Conservation (phyloP, 2,797 vertebrate species). For the Eupleurogrammus muticus region DNA sequence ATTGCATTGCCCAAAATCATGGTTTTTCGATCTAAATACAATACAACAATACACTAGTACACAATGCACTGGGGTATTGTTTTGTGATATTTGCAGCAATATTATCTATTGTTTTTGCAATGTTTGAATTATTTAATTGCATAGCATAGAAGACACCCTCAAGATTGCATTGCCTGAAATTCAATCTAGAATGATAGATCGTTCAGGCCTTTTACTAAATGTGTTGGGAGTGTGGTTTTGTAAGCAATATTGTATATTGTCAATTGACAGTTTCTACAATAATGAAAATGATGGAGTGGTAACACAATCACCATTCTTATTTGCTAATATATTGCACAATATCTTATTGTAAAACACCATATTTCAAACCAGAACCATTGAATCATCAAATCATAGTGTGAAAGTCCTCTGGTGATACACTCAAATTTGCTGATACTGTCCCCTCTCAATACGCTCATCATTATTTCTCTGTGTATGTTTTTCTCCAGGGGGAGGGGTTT, state of each 20-base stretch:
- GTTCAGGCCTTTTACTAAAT: no score
- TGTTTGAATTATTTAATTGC: neutral
- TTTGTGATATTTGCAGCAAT: neutral
- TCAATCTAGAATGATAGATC: no score
- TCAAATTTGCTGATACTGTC: neutral
- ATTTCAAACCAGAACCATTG: neutral
- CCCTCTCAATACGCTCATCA: slow-evolving; percentile 2
- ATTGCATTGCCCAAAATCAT: no score
- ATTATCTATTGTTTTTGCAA: neutral
- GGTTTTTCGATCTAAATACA: no score
- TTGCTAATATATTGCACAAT: neutral
- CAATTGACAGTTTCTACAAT: neutral
- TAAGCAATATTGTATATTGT: neutral
- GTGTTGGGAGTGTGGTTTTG: no score
- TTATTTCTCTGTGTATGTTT: slow-evolving; percentile 53
- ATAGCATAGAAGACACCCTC: no score
- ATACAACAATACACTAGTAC: no score
- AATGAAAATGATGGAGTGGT: neutral
- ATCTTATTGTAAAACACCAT: neutral
- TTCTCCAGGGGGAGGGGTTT: slow-evolving; percentile 85
- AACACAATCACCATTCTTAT: neutral
- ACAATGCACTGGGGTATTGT: neutral
- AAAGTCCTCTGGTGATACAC: neutral
- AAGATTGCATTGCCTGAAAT: no score
- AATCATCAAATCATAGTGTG: neutral